Evolutionary conservation across 2,113 vertebrate genomes (phyloP).

Genomic region (Chaetodon auriga): DNA sequence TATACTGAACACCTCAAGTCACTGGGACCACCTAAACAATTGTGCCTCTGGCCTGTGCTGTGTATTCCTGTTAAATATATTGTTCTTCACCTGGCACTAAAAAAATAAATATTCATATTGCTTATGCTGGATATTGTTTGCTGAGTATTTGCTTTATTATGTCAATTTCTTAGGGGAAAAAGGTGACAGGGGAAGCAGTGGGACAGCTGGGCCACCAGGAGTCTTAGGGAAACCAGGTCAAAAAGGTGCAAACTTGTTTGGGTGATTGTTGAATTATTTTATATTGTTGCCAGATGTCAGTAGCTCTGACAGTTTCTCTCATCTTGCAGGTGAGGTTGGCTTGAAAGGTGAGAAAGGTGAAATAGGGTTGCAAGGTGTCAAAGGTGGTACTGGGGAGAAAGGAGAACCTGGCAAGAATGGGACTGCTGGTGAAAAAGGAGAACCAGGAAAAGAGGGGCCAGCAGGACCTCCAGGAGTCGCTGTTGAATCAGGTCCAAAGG

Average conservation of each 20-base stretch:
- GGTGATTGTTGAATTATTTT: not conserved
- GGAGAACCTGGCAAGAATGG: conserved; percentile 90
- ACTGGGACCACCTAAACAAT: not conserved
- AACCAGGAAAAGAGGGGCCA: conserved; percentile 76
- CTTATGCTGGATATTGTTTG: conserved; percentile 6
- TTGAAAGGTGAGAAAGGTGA: conserved; percentile 91
- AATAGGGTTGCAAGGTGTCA: conserved; percentile 85
- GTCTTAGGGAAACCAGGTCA: conserved; percentile 91
- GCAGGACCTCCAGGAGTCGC: conserved; percentile 83
- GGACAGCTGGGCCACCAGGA: conserved; percentile 87
- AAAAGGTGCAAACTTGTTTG: conserved; percentile 84
- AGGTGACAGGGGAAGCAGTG: conserved; percentile 91
- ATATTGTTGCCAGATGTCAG: not conserved
- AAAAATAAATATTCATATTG: not conserved
- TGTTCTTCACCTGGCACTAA: not conserved
- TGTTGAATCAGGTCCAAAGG: conserved; percentile 87
- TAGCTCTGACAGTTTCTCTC: conserved; percentile 27
- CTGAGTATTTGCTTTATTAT: not conserved
- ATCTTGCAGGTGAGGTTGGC: conserved; percentile 88
- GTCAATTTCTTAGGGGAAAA: conserved; percentile 86
- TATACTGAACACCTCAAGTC: not conserved
- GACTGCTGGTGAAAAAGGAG: conserved; percentile 92
- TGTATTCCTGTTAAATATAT: not conserved
- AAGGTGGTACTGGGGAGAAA: conserved; percentile 89
- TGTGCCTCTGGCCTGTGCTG: not conserved